Evolutionary conservation across 2,113 vertebrate species (phyloP).

Genomic region (Neopipo cinnamomea): DNA sequence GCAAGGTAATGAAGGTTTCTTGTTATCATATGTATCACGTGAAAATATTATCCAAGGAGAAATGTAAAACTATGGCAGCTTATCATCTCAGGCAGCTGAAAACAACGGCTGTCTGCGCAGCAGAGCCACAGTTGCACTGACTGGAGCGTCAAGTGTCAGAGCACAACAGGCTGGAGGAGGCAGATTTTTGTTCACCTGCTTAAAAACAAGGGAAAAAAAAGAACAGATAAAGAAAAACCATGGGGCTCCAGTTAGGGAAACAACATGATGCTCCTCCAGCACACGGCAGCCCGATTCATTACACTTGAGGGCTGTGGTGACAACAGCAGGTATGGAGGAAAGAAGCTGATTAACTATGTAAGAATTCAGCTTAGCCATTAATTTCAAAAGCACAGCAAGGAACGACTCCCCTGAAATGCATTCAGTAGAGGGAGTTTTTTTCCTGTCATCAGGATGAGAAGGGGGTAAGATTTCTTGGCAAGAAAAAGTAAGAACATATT

Average conservation of each 20-base stretch:
- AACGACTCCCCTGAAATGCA: constrained; percentile 24
- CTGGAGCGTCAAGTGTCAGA: background rate
- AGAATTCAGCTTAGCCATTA: constrained; percentile 36
- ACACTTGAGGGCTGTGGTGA: constrained; percentile 5
- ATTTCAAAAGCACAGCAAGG: constrained; percentile 52
- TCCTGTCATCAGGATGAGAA: constrained; percentile 44
- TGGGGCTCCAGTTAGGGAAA: background rate
- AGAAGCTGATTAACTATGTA: constrained; percentile 6
- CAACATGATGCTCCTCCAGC: background rate
- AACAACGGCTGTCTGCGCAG: background rate
- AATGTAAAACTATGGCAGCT: constrained; percentile 27
- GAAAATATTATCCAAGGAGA: constrained; percentile 48
- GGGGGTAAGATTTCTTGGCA: constrained; percentile 63
- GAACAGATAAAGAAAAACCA: background rate
- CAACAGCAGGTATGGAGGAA: constrained; percentile 36
- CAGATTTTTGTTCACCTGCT: constrained; percentile 26
- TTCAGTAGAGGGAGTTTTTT: constrained; percentile 32
- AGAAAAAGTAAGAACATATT: constrained; percentile 59
- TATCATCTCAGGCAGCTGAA: constrained; percentile 10
- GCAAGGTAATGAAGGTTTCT: constrained; percentile 43
- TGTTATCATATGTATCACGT: constrained; percentile 24
- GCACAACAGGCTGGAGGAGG: background rate
- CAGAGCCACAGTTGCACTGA: background rate
- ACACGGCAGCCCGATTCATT: background rate
- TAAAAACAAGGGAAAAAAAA: background rate